A percentile compares a stretch with the other conserved stretches of the same genome.
These are phyloP conservation scores for Aphaenogaster ashmeadi DNA, from an alignment of 1,140 invertebrate species.

Conservation along the genomic window DNA sequence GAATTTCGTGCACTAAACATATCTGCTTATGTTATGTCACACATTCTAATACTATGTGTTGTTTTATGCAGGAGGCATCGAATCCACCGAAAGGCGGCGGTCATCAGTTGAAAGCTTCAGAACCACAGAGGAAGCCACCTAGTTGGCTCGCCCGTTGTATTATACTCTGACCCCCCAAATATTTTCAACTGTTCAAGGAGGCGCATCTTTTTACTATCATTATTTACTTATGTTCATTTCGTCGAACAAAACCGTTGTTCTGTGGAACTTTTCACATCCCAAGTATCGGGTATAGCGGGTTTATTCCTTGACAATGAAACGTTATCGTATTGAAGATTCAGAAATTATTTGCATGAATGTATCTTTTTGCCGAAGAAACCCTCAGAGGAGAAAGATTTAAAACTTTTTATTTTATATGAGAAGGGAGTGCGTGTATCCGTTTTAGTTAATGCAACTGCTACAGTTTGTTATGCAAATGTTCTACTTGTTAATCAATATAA, in stretches of 20 bases:
- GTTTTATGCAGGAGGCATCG: slow-evolving; percentile 91
- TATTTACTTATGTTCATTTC: slow-evolving; percentile 82
- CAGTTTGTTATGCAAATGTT: slow-evolving; percentile 2
- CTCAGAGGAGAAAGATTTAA: slow-evolving; percentile 77
- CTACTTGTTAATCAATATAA: slow-evolving; percentile 24
- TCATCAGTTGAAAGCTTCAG: slow-evolving; percentile 91
- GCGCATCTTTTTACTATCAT: slow-evolving; percentile 81
- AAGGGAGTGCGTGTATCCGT: not conserved
- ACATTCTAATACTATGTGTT: slow-evolving; percentile 38
- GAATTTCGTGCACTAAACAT: slow-evolving; percentile 4
- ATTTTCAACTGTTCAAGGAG: slow-evolving; percentile 77
- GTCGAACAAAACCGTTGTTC: slow-evolving; percentile 82
- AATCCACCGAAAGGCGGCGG: slow-evolving; percentile 92
- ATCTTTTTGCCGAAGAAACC: slow-evolving; percentile 76
- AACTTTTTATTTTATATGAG: slow-evolving; percentile 23
- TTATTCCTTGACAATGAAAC: slow-evolving; percentile 81
- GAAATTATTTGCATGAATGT: slow-evolving; percentile 79
- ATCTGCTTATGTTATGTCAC: not conserved
- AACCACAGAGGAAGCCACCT: slow-evolving; percentile 91
- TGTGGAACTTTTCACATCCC: slow-evolving; percentile 70
- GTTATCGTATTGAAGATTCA: slow-evolving; percentile 79
- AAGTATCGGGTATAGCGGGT: slow-evolving; percentile 79
- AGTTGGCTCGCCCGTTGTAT: slow-evolving; percentile 92
- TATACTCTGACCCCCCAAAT: slow-evolving; percentile 90
- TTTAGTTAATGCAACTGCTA: slow-evolving; percentile 13